phyloP scores from a whole-genome alignment of 2,888 invertebrate species.

The Cryptocheilus praepositus region DNA sequence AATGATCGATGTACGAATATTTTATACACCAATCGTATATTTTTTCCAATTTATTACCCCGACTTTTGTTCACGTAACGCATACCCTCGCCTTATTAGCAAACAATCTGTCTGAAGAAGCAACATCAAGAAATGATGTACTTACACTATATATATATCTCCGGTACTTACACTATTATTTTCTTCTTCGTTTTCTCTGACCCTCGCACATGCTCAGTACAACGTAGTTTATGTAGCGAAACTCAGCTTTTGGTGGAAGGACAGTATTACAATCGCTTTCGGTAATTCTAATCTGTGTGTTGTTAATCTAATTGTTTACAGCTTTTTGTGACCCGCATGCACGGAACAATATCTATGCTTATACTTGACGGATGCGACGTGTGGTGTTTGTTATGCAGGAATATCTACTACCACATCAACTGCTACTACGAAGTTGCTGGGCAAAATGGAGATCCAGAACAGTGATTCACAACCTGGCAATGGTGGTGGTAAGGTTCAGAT shows the following conservation, averaged over 20 bases:
- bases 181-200: no score
- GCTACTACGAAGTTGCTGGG: constrained; percentile 67
- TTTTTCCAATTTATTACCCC: no score
- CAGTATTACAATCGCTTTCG: not conserved
- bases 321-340: constrained; percentile 7
- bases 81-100: no score
- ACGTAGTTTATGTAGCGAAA: not conserved
- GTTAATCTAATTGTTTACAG: not conserved
- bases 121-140: no score
- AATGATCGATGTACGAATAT: no score
- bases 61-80: no score
- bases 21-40: no score
- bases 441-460: constrained; percentile 71
- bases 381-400: constrained; percentile 70
- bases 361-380: constrained; percentile 65
- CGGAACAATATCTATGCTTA: constrained; percentile 20
- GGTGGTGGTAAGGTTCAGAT: constrained; percentile 65
- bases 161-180: no score
- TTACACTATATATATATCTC: no score
- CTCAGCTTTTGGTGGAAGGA: not conserved
- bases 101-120: no score
- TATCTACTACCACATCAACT: constrained; percentile 65
- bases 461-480: constrained; percentile 64
- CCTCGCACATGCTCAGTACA: no score
- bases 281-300: not conserved